Percentiles rank a stretch among this genome's conserved stretches.
These are phyloP conservation scores for Busseola fusca DNA, from an alignment of 2,888 invertebrate genomes.

Conservation along the genomic window DNA sequence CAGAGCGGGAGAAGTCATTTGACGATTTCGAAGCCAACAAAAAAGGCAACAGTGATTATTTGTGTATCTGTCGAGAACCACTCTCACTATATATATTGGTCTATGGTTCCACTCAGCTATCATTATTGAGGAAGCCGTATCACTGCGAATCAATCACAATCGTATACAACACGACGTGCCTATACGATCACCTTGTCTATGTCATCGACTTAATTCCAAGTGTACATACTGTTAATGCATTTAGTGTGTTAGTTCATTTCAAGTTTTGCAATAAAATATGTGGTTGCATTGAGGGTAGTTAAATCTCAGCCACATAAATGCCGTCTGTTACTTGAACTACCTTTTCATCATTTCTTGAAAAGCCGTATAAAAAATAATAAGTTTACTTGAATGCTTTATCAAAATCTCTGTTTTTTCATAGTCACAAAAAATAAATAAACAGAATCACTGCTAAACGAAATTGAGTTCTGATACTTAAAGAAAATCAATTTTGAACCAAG, in stretches of 20 bases:
- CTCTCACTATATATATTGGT: too few species aligned
- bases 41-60: too few species aligned
- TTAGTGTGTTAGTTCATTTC: not conserved
- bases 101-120: not conserved
- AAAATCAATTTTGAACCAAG: too few species aligned
- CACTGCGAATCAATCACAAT: slow-evolving; percentile 46
- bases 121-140: slow-evolving; percentile 49
- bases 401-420: too few species aligned
- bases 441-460: too few species aligned
- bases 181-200: slow-evolving; percentile 34
- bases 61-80: too few species aligned
- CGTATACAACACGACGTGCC: slow-evolving; percentile 15
- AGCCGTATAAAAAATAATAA: not conserved
- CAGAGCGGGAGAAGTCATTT: too few species aligned
- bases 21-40: too few species aligned
- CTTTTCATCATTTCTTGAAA: not conserved
- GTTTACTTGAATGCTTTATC: not conserved
- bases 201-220: slow-evolving; percentile 8
- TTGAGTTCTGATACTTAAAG: too few species aligned
- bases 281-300: not conserved
- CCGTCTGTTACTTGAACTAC: not conserved
- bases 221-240: not conserved
- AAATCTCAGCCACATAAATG: not conserved
- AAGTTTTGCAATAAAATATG: not conserved
- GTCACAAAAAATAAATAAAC: too few species aligned